Conservation (phyloP, 1,140 invertebrate genomes). For the Magallana ariakensis region DNA sequence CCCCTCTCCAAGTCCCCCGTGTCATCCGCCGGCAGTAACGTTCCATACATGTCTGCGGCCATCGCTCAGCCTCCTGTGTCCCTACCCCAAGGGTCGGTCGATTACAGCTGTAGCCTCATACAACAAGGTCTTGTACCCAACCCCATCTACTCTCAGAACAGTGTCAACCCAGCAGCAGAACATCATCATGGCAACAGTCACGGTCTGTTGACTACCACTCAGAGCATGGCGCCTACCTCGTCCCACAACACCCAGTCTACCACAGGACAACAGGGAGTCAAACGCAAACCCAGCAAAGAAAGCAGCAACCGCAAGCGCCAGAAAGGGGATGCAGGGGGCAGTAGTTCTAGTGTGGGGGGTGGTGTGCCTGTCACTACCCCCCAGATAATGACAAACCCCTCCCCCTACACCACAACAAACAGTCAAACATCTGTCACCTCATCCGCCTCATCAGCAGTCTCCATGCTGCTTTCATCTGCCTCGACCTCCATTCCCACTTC, state of each 20-base stretch:
- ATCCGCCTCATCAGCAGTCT: constrained; percentile 81
- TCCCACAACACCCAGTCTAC: constrained; percentile 84
- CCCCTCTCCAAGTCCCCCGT: constrained; percentile 39
- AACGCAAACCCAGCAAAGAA: constrained; percentile 63
- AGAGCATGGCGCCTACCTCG: constrained; percentile 48
- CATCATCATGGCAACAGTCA: constrained; percentile 34
- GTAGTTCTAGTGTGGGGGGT: constrained; percentile 70
- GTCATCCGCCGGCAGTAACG: constrained; percentile 41
- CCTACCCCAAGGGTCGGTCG: constrained; percentile 65
- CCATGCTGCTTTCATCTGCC: constrained; percentile 80
- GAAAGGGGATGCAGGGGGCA: constrained; percentile 58
- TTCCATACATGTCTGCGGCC: constrained; percentile 61
- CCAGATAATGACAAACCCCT: constrained; percentile 82
- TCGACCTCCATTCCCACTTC: constrained; percentile 75
- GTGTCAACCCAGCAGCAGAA: constrained; percentile 52
- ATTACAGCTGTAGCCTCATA: constrained; percentile 77
- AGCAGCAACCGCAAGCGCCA: constrained; percentile 62
- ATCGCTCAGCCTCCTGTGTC: constrained; percentile 75
- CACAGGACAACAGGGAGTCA: constrained; percentile 82
- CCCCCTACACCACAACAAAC: constrained; percentile 81
- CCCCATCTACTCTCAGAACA: constrained; percentile 77
- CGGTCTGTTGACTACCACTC: constrained; percentile 29
- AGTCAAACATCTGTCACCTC: constrained; percentile 79
- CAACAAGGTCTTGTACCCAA: constrained; percentile 81
- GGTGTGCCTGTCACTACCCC: constrained; percentile 84